phyloP scores from a whole-genome alignment of 1,140 invertebrate genomes.

The Theocolax elegans region DNA sequence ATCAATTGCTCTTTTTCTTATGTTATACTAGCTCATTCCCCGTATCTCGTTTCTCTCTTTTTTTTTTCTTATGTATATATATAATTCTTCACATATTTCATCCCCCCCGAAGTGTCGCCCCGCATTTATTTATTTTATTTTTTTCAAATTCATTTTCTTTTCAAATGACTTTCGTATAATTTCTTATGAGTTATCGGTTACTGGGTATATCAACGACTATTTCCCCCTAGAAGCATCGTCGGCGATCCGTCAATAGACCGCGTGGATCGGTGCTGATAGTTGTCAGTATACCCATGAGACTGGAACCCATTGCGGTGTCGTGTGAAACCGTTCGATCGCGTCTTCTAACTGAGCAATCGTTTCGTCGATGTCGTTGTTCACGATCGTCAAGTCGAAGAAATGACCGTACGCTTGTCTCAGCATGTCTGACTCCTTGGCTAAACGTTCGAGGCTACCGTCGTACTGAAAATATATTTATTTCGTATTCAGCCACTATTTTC shows the following conservation, averaged over 20 bases:
- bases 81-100: not conserved
- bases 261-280: conserved; percentile 62
- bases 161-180: conserved; percentile 27
- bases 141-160: not conserved
- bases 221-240: conserved; percentile 62
- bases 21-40: conserved; percentile 25
- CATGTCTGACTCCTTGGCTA: conserved; percentile 96
- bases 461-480: conserved; percentile 75
- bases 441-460: conserved; percentile 93
- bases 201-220: conserved; percentile 50
- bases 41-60: not conserved
- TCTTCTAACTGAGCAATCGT: conserved; percentile 92
- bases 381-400: conserved; percentile 97
- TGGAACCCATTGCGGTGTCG: conserved; percentile 94
- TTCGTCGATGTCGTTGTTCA: conserved; percentile 99
- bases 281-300: conserved; percentile 96
- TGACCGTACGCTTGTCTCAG: conserved; percentile 96
- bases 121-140: too few species aligned
- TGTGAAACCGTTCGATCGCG: conserved; percentile 89
- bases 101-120: too few species aligned
- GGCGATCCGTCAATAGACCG: conserved; percentile 53
- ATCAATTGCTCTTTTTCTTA: conserved; percentile 39
- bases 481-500: not conserved
- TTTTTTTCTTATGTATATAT: conserved; percentile 12
- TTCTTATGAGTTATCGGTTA: conserved; percentile 30